phyloP scores from a whole-genome alignment of 1,140 invertebrate species.

The Conus betulinus region DNA sequence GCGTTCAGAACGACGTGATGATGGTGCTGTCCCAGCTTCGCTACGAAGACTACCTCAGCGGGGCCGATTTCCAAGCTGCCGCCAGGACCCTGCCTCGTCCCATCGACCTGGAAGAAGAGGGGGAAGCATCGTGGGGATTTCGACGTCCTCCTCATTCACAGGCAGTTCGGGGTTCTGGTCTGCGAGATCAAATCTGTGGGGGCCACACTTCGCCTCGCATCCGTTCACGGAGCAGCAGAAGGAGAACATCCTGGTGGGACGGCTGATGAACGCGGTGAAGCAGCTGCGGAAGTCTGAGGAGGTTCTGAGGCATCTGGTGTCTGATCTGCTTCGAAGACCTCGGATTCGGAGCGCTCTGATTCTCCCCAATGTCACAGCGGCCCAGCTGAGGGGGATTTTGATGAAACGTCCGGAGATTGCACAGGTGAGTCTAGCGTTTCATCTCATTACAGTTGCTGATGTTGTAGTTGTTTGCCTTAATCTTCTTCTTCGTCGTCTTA shows the following conservation, averaged over 20 bases:
- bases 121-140: constrained; percentile 10
- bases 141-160: constrained; percentile 5
- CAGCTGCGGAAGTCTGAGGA: constrained; percentile 7
- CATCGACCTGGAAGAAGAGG: neutral
- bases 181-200: constrained; percentile 11
- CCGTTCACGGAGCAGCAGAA: neutral
- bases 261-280: neutral
- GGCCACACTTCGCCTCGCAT: neutral
- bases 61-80: neutral
- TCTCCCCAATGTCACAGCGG: neutral
- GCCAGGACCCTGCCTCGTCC: neutral
- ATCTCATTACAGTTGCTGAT: neutral
- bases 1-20: neutral
- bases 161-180: neutral
- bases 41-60: constrained; percentile 11
- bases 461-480: too few species aligned
- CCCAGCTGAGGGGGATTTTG: neutral
- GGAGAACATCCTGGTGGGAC: neutral
- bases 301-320: constrained; percentile 8
- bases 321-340: neutral
- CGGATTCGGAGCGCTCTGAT: neutral
- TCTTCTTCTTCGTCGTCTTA: too few species aligned
- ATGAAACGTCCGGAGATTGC: neutral
- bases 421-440: neutral
- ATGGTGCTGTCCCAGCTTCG: neutral